Evolutionary conservation across 2,888 invertebrate species (phyloP).

Genomic region (Melanchra persicariae): DNA sequence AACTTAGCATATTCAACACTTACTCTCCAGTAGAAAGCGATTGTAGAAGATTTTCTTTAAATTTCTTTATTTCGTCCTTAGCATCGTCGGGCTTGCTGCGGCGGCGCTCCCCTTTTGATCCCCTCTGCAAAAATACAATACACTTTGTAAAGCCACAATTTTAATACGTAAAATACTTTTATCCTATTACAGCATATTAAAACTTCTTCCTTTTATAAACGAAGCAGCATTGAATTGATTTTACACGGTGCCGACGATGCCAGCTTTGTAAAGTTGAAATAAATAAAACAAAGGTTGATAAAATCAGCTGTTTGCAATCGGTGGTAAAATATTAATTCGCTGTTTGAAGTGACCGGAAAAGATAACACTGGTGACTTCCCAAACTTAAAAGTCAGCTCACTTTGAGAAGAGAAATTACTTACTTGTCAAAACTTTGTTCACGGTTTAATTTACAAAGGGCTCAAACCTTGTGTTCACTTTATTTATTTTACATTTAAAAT

Average conservation of each 20-base stretch:
- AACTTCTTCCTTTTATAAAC: slow-evolving; percentile 16
- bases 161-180: slow-evolving; percentile 34
- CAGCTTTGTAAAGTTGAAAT: background rate
- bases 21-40: slow-evolving; percentile 81
- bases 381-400: slow-evolving; percentile 50
- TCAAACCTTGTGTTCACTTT: slow-evolving; percentile 43
- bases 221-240: background rate
- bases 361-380: slow-evolving; percentile 56
- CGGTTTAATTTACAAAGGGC: slow-evolving; percentile 54
- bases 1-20: slow-evolving; percentile 66
- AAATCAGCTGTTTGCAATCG: slow-evolving; percentile 24
- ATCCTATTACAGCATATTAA: slow-evolving; percentile 30
- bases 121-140: slow-evolving; percentile 68
- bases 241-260: background rate
- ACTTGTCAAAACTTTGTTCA: slow-evolving; percentile 63
- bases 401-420: slow-evolving; percentile 61
- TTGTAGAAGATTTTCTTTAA: slow-evolving; percentile 84
- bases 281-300: slow-evolving; percentile 29
- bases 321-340: slow-evolving; percentile 50
- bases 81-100: slow-evolving; percentile 77
- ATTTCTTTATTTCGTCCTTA: slow-evolving; percentile 84
- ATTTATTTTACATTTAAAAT: slow-evolving; percentile 29
- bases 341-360: slow-evolving; percentile 54
- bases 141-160: slow-evolving; percentile 42
- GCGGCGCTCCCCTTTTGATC: slow-evolving; percentile 78